Conservation (phyloP, 1,140 invertebrate species). For the Teleogryllus occipitalis region DNA sequence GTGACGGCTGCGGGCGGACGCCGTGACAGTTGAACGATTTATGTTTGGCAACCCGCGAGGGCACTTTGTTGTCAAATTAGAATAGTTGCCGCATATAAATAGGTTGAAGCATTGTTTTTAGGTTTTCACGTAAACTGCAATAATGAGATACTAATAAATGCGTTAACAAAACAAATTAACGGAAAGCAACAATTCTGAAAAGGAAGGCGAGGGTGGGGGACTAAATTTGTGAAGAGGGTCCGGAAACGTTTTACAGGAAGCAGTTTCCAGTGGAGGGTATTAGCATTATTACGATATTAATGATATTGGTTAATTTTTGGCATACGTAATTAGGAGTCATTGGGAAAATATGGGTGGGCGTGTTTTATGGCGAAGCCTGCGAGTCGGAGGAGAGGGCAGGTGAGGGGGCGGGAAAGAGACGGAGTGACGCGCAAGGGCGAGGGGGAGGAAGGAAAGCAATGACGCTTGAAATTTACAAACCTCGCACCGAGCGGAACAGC, state of each 20-base stretch:
- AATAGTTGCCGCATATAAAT: slow-evolving; percentile 1
- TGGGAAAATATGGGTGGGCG: slow-evolving; percentile 10
- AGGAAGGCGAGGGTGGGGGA: not conserved
- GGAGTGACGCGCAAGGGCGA: not conserved
- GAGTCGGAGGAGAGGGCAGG: not conserved
- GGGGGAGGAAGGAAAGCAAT: slow-evolving; percentile 14
- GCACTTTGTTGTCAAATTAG: not conserved
- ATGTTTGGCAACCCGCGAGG: not conserved
- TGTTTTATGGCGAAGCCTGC: not conserved
- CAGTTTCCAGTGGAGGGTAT: not conserved
- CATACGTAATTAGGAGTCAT: slow-evolving; percentile 15
- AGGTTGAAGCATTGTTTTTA: not conserved
- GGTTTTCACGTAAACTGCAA: not conserved
- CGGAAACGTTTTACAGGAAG: slow-evolving; percentile 3
- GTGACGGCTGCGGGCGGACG: not conserved
- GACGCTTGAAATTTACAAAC: slow-evolving; percentile 19
- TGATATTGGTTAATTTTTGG: slow-evolving; percentile 12
- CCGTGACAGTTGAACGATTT: not conserved
- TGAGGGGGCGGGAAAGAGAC: not conserved
- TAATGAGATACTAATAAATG: slow-evolving; percentile 1
- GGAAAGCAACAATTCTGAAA: not conserved
- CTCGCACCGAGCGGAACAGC: slow-evolving; percentile 14
- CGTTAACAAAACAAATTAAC: not conserved
- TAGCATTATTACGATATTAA: slow-evolving; percentile 1
- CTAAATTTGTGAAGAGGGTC: not conserved